Evolutionary conservation across 1,140 invertebrate species (phyloP), one percentile per base, ranked within the genome.

Genomic region (Hyposmocoma kahamanoa): DNA sequence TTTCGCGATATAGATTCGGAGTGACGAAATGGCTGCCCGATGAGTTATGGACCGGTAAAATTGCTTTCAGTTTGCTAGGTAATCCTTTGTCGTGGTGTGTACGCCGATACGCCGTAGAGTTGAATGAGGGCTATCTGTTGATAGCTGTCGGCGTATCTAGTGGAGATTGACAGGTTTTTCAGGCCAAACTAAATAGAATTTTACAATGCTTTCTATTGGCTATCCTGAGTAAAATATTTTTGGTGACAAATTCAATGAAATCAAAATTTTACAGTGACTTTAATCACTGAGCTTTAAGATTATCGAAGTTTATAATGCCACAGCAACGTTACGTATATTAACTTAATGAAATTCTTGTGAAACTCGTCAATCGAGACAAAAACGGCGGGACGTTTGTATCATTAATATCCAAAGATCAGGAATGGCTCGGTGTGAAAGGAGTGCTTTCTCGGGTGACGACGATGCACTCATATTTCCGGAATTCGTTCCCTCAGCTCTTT

Each of bases 391-490:
- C n/a, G n/a, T n/a, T n/a, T n/a, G n/a, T n/a, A n/a, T n/a, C n/a
- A n/a, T n/a, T n/a, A n/a, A n/a, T n/a, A n/a, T n/a, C n/a, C n/a
- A n/a, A n/a, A n/a, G n/a, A n/a, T n/a, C n/a, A n/a, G n/a, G n/a
- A n/a, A n/a, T n/a, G n/a, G n/a, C n/a, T n/a, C n/a, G n/a, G n/a
- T n/a, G 32, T 36, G 15, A 17, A 15, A 13, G 15, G 32, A 36
- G 10, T 15, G 15, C 10, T 36, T 17, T 54, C 53, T 47, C 46
- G 43, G 46, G 28, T 56, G 38, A 42, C 49, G 55, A 44, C 47
- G 52, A 62, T 65, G 59, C 58, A 59, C 56, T 63, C 57, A 67
- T 67, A 67, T 63, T 66, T 74, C 58, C 53, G 51, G 59, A 58
- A 63, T 66, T 64, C 58, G 67, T 65, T 62, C 51, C 47, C 42